These are phyloP conservation scores for Callorhinus ursinus DNA, from an alignment of 2,113 vertebrate genomes.

Conservation along the genomic window DNA sequence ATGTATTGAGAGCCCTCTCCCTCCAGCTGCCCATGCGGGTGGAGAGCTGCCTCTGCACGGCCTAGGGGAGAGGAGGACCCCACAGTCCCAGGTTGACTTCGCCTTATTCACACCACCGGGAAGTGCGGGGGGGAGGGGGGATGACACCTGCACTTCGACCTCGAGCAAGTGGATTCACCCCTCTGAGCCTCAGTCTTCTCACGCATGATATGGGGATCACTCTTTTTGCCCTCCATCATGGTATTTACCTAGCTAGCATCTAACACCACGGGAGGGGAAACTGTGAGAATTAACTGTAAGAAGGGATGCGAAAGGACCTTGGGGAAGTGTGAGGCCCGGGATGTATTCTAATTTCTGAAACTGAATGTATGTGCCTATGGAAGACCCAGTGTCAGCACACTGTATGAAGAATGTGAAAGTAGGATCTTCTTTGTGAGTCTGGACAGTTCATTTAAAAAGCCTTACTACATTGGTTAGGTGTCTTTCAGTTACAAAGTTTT, in stretches of 20 bases:
- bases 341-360: neutral
- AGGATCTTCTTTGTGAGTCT: neutral
- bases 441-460: neutral
- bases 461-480: neutral
- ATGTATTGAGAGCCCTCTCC: neutral
- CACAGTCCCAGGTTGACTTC: accelerated
- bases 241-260: neutral
- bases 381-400: neutral
- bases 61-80: neutral
- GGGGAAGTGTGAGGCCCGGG: neutral
- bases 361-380: accelerated
- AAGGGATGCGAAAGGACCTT: neutral
- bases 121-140: neutral
- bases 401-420: neutral
- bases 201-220: neutral
- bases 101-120: neutral
- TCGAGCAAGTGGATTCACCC: neutral
- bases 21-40: too few relatives aligned
- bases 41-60: neutral
- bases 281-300: neutral
- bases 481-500: neutral
- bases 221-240: neutral
- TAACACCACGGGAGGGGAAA: neutral
- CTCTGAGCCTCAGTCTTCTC: neutral
- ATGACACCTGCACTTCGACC: neutral